A percentile compares a stretch with the other conserved stretches of the same genome.
Conservation (phyloP, 2,113 vertebrate genomes). For the Nesoenas mayeri region DNA sequence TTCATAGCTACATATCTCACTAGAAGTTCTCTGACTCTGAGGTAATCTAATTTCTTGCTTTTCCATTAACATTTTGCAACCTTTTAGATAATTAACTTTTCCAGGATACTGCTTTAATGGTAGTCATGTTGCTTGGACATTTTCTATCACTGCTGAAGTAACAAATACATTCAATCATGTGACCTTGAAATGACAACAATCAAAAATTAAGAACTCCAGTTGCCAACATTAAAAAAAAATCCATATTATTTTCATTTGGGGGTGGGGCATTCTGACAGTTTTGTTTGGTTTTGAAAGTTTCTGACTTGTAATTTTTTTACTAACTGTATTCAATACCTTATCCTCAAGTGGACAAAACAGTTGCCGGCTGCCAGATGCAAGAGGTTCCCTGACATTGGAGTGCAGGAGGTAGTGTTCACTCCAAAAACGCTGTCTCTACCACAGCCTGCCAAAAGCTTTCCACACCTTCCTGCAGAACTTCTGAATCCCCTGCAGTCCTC, state of each 20-base stretch:
- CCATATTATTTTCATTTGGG: neutral
- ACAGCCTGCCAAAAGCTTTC: neutral
- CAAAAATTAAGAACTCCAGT: neutral
- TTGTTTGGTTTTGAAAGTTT: neutral
- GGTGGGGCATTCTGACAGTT: neutral
- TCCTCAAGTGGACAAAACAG: neutral
- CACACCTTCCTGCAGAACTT: neutral
- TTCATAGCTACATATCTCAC: neutral
- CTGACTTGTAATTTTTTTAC: neutral
- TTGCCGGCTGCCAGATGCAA: neutral
- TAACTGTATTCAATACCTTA: neutral
- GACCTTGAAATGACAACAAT: neutral
- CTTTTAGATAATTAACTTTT: conserved; percentile 28
- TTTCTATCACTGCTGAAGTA: neutral
- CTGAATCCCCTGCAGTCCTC: neutral
- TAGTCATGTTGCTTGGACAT: neutral
- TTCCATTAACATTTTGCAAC: conserved; percentile 24
- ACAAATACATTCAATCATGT: neutral
- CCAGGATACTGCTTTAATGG: neutral
- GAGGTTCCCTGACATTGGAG: neutral
- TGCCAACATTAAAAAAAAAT: neutral
- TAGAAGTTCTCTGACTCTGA: neutral
- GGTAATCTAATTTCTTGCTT: neutral
- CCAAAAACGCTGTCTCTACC: neutral
- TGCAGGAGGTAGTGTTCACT: neutral